Evolutionary conservation across 2,113 vertebrate species (phyloP).

Genomic region (Ammodytes marinus): DNA sequence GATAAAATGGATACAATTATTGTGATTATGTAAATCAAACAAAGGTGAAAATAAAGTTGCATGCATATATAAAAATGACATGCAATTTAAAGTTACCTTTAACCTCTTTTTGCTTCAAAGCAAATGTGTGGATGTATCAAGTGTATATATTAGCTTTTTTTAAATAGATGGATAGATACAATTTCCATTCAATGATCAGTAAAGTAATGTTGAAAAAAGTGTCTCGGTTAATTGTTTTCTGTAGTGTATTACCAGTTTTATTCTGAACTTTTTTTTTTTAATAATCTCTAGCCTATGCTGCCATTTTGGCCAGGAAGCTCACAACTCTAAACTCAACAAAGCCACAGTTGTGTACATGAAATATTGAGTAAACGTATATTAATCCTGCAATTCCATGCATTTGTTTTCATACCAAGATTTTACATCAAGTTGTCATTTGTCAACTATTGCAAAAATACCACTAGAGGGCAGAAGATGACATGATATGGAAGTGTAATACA

Average conservation of each 20-base stretch:
- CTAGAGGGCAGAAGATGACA: slow-evolving; percentile 79
- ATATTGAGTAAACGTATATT: neutral
- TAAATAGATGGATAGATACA: neutral
- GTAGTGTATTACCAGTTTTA: neutral
- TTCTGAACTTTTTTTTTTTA: neutral
- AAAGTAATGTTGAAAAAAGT: too few relatives aligned
- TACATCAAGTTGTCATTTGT: neutral
- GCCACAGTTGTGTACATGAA: neutral
- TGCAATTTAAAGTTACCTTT: too few relatives aligned
- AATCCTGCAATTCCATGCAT: neutral
- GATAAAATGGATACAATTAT: neutral
- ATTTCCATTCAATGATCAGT: too few relatives aligned
- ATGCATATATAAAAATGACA: neutral
- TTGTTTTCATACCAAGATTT: neutral
- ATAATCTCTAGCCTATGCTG: neutral
- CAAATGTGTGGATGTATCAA: neutral
- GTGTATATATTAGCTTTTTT: neutral
- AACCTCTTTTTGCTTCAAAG: neutral
- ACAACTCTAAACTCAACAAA: slow-evolving; percentile 2
- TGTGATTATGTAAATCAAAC: neutral
- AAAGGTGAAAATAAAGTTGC: neutral
- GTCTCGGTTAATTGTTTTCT: neutral
- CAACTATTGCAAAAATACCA: slow-evolving; percentile 20
- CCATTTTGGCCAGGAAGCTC: neutral
- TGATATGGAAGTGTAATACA: slow-evolving; percentile 10